phyloP scores from a whole-genome alignment of 1,140 invertebrate genomes.

The Sycobia sp. region DNA sequence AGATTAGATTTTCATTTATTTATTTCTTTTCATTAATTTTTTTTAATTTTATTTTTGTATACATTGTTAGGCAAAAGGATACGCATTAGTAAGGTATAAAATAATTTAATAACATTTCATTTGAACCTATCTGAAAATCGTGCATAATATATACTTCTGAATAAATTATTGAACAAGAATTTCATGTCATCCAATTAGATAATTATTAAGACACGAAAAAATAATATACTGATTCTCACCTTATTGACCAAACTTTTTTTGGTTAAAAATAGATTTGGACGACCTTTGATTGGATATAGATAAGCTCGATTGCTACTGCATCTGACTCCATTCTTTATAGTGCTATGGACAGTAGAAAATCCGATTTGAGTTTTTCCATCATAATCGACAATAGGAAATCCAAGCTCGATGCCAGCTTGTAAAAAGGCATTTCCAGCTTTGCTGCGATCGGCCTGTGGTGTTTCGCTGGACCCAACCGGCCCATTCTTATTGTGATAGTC shows the following conservation, averaged over 20 bases:
- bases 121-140: too few relatives aligned
- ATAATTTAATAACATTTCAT: too few relatives aligned
- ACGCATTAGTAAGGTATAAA: too few relatives aligned
- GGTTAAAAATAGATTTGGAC: constrained; percentile 71
- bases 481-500: constrained; percentile 17
- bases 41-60: too few relatives aligned
- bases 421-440: neutral
- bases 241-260: constrained; percentile 7
- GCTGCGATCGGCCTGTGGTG: neutral
- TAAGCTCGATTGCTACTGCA: constrained; percentile 73
- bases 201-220: too few relatives aligned
- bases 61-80: too few relatives aligned
- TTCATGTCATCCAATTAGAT: too few relatives aligned
- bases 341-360: constrained; percentile 63
- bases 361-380: constrained; percentile 55
- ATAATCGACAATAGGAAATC: constrained; percentile 17
- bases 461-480: constrained; percentile 18
- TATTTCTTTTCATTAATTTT: too few relatives aligned
- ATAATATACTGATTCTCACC: too few relatives aligned
- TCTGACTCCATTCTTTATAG: constrained; percentile 66
- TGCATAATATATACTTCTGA: too few relatives aligned
- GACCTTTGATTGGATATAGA: constrained; percentile 68
- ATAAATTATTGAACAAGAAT: too few relatives aligned
- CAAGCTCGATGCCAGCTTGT: constrained; percentile 3
- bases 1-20: too few relatives aligned